Evolutionary conservation across 1,140 invertebrate genomes (phyloP), one percentile per base, ranked within the genome.

Genomic region (Drosophila hydei): DNA sequence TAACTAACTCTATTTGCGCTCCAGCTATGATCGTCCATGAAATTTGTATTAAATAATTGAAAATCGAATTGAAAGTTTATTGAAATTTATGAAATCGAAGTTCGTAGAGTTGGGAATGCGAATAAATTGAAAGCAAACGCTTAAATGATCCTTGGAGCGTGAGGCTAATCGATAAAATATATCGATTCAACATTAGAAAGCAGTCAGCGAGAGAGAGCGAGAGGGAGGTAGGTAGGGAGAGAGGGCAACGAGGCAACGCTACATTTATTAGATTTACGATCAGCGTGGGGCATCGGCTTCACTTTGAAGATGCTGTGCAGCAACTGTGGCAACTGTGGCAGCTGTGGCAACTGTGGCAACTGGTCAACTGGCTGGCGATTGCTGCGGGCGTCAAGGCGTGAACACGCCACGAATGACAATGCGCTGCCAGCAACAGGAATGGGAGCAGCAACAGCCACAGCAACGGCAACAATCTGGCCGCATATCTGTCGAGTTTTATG

Each of bases 261-360:
- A 64, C 77, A 89, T 79, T 89, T 89, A 87, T 90, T 90, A 89
- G 87, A 90, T 90, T 90, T 90, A 90, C 87, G 87, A 89, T 89
- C 74, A 67, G 52, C 65, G 71, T 59, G 59, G 71, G 54, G 64
- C 75, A 77, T 56, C 68, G 67, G 59, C 56, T 62, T 60, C 70
- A 83, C 81, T 87, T 87, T 87, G 81, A 87, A 87, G 81, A 77
- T 88, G 81, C 73, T 69, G 58, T 30, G 7, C 9, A 33, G 30
- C 30, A 33, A 33, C 18, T 12, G 9, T 0, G 18, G 4, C 42
- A 9, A 11, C 18, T 4, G 2, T 11, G 9, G 4, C 42, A 9
- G 14, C 18, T 4, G 2, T 11, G 9, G 19, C 12, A n/a, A 38
- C 27, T 14, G 50, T 16, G 14, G 43, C 6, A 45, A 55, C 11